Evolutionary conservation across 92 coral and sea anemone species (phyloP), one percentile per base, ranked within the genome.

Genomic region (Heteractis magnifica): DNA sequence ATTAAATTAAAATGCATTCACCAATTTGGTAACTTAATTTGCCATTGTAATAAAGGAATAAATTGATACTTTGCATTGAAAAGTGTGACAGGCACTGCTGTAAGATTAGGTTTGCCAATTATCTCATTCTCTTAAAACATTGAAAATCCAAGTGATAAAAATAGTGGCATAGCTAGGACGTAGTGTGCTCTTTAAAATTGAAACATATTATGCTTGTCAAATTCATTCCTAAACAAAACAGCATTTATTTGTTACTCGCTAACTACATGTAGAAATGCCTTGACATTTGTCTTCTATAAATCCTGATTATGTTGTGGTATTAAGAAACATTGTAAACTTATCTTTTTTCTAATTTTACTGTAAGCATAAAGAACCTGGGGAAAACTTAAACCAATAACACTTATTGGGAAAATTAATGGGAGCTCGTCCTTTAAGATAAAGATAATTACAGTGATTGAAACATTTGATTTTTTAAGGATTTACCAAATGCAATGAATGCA

Each of bases 401-500:
- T 65, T 12, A 65, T 44, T 68, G 73, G 73, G 49, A 68, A 68
- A 62, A 12, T 14, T 20, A 26, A 20, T 26, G 71, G 71, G 7
- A 64, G n/a, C n/a, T 10, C 8, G 49, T 68, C 73, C 44, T 34
- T 34, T 34, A 34, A 34, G 44, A 34, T 34, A 34, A 20, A 68
- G 49, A 68, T 68, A 68, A 68, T 68, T 68, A 26, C 73, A 68
- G 49, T 68, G 14, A 68, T 68, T 68, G 20, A 23, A 68, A 68
- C 73, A 26, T 76, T 23, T 76, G 13, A 50, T 76, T 20, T 76
- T 19, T 76, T 10, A 50, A 94, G 98, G 98, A 94, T 83, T 87
- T 94, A 75, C 98, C 98, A 11, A 94, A 94, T 89, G 98, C 98
- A 8, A 94, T 94, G 98, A 92, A 90, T 83, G 97, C 98, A 26